Evolutionary conservation across 2,888 invertebrate species (phyloP).

Genomic region (Lymantria dispar): DNA sequence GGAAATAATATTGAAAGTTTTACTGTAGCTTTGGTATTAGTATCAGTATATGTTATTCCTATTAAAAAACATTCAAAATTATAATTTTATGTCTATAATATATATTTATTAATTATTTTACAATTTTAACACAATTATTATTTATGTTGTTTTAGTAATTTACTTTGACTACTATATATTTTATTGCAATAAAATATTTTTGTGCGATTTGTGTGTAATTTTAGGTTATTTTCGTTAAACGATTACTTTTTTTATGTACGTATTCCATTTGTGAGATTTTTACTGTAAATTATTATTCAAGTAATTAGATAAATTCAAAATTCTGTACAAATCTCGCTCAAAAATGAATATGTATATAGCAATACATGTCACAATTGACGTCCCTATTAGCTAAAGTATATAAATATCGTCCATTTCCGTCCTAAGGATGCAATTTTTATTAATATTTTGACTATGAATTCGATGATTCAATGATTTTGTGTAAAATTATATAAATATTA

Average conservation of each 20-base stretch:
- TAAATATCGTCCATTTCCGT: slow-evolving; percentile 46
- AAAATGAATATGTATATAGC: slow-evolving; percentile 4
- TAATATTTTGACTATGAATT: slow-evolving; percentile 12
- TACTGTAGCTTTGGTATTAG: not conserved
- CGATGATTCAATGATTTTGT: slow-evolving; percentile 15
- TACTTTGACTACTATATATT: slow-evolving; percentile 18
- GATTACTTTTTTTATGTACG: slow-evolving; percentile 46
- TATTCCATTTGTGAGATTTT: not conserved
- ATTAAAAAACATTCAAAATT: too few relatives aligned
- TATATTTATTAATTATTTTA: slow-evolving; percentile 5
- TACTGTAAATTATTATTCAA: not conserved
- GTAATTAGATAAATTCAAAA: slow-evolving; percentile 4
- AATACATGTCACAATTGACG: slow-evolving; percentile 8
- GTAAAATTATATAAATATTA: slow-evolving; percentile 20
- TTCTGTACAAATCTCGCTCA: slow-evolving; percentile 24
- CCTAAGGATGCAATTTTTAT: slow-evolving; percentile 43
- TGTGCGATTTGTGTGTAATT: slow-evolving; percentile 12
- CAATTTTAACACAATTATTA: slow-evolving; percentile 26
- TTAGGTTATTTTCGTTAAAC: slow-evolving; percentile 70
- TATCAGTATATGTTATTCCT: too few relatives aligned
- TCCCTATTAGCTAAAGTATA: slow-evolving; percentile 23
- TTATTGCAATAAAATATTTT: slow-evolving; percentile 13
- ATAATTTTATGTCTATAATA: slow-evolving; percentile 17
- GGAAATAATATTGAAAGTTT: not conserved
- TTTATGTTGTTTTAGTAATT: slow-evolving; percentile 24